Base-by-base conservation (phyloP, 2,888 invertebrate genomes). In the Monoplex corrugatus region DNA sequence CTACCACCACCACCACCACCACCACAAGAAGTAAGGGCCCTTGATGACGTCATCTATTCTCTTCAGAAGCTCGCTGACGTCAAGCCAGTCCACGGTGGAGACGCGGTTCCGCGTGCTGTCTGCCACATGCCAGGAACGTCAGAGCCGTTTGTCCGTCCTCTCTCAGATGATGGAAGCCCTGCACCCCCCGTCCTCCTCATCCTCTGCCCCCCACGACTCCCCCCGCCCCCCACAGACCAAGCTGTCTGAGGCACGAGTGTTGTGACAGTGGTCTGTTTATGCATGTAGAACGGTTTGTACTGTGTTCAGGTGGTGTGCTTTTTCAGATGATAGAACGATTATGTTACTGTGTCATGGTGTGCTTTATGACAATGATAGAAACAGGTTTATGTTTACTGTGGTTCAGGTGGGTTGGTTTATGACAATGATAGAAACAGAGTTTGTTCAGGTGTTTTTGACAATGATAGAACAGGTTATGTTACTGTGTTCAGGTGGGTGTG, bases 41-140 rank as follows among this genome's bases (percentile, higher is more conserved):
- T n/a, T 50, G 23, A 50, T 19, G 50, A 50, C 50, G 50, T 23
- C 50, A 50, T 50, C 0, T 19, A n/a, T 8, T 72, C 68, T 43
- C 16, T 50, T 6, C 87, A 88, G 88, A 44, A 88, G 35, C 35
- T 23, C 83, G 10, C 44, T 88, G 88, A 83, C 88, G 68, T 83
- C 88, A 28, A 57, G 57, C 43, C n/a, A 82, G 43, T 83, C 88
- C 32, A 88, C 83, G 32, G 88, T 88, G 68, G 88, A 88, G 63
- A 83, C 83, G 10, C 13, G 88, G 68, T 88, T 88, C 68, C 82
- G 88, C 40, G 88, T 88, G 82, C 68, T 88, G 83, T 83, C 83
- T 0, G 88, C 88, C 43, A 88, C 88, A 23, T 88, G 88, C 40
- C 88, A 88, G 83, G 88, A 88, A 28, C 83, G 88, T 8, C 88